Evolutionary conservation across 2,113 vertebrate genomes (phyloP).

Genomic region (Tachuris rubrigastra): DNA sequence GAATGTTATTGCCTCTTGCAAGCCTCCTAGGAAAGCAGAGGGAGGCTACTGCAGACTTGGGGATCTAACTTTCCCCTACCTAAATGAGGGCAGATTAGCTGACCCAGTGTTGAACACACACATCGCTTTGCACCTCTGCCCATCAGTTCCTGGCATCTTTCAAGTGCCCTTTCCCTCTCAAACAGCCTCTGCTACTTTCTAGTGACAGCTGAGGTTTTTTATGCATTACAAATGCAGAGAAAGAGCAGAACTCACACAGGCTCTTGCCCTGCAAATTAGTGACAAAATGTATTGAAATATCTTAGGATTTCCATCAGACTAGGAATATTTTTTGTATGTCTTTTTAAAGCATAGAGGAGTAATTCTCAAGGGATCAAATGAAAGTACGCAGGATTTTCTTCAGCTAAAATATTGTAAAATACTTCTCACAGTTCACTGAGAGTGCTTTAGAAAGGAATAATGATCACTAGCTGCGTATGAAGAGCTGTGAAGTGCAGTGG

Average conservation of each 20-base stretch:
- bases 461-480: not conserved
- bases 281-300: conserved; percentile 2
- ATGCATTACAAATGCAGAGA: not conserved
- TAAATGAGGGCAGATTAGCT: not conserved
- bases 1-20: not conserved
- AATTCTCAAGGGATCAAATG: not conserved
- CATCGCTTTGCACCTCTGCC: accelerated
- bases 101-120: not conserved
- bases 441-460: not conserved
- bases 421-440: not conserved
- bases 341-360: not conserved
- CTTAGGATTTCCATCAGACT: not conserved
- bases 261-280: not conserved
- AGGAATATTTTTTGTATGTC: not conserved
- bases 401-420: not conserved
- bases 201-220: not conserved
- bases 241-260: not conserved
- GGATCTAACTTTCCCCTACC: not conserved
- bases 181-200: not conserved
- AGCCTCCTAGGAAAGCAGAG: not conserved
- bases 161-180: not conserved
- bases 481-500: not conserved
- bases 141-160: not conserved
- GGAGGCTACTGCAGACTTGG: not conserved
- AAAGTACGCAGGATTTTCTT: not conserved